Percentiles rank a stretch among this genome's conserved stretches.
These are phyloP conservation scores for Chlorocebus sabaeus DNA, from an alignment of 2,113 vertebrate species.

Conservation along the genomic window DNA sequence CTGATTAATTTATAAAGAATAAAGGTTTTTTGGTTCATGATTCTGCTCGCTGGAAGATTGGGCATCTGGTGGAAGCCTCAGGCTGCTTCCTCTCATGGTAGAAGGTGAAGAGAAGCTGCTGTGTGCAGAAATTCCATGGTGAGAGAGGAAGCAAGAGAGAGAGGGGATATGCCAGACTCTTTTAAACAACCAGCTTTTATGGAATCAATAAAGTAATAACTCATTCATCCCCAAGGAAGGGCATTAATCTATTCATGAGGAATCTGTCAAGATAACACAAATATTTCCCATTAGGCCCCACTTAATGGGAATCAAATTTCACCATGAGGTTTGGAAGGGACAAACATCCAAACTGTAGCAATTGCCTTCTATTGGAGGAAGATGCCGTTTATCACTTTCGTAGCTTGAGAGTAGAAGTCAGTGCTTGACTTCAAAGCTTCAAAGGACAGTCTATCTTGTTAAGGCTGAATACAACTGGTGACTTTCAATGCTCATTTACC, in stretches of 20 bases:
- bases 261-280: not conserved
- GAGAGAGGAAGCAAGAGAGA: not conserved
- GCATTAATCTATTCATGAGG: not conserved
- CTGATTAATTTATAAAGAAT: not conserved
- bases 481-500: too few species aligned
- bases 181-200: not conserved
- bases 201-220: not conserved
- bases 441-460: not conserved
- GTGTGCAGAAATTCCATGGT: not conserved
- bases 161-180: not conserved
- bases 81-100: not conserved
- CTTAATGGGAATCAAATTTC: not conserved
- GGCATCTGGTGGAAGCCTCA: not conserved
- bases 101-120: not conserved
- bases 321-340: not conserved
- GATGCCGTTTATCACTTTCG: not conserved
- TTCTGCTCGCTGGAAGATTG: not conserved
- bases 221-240: not conserved
- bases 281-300: not conserved
- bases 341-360: not conserved
- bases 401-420: not conserved
- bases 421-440: not conserved
- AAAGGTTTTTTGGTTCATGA: not conserved
- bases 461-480: not conserved
- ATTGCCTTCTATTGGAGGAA: not conserved